A percentile compares a stretch with the other conserved stretches of the same genome.
Evolutionary conservation across 2,888 invertebrate genomes (phyloP).

Genomic region (Melanophora roralis): DNA sequence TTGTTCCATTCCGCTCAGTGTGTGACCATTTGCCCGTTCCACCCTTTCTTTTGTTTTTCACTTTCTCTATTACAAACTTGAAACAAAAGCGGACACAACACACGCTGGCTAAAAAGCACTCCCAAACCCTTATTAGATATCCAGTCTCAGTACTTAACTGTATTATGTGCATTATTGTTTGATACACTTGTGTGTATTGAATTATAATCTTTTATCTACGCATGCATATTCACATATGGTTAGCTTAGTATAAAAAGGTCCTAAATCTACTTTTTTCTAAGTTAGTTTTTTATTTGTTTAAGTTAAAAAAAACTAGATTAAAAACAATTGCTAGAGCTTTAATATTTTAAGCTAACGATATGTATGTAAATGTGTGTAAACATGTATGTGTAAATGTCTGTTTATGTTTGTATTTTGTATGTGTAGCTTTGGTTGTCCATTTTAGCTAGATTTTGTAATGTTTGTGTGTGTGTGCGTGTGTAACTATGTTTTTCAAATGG

Average conservation of each 20-base stretch:
- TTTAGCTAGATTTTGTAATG: too few species aligned
- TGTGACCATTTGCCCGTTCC: background rate
- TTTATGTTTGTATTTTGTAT: too few species aligned
- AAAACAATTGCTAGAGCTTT: too few species aligned
- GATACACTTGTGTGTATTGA: slow-evolving; percentile 50
- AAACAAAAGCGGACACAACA: background rate
- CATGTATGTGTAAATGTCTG: background rate
- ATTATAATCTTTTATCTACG: slow-evolving; percentile 32
- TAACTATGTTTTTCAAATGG: background rate
- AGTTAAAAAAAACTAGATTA: too few species aligned
- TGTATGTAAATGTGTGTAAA: background rate
- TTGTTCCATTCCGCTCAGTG: background rate
- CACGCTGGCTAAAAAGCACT: background rate
- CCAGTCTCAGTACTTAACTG: slow-evolving; percentile 5
- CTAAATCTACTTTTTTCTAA: too few species aligned
- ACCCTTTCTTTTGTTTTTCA: background rate
- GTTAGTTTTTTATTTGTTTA: too few species aligned
- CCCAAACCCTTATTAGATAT: background rate
- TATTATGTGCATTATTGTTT: slow-evolving; percentile 51
- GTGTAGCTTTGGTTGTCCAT: too few species aligned
- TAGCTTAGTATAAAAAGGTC: background rate
- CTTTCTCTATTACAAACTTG: background rate
- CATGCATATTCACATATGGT: background rate
- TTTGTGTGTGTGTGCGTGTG: too few species aligned
- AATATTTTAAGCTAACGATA: too few species aligned